Base-by-base conservation (phyloP, 2,888 invertebrate genomes). In the Campoplex capitator region DNA sequence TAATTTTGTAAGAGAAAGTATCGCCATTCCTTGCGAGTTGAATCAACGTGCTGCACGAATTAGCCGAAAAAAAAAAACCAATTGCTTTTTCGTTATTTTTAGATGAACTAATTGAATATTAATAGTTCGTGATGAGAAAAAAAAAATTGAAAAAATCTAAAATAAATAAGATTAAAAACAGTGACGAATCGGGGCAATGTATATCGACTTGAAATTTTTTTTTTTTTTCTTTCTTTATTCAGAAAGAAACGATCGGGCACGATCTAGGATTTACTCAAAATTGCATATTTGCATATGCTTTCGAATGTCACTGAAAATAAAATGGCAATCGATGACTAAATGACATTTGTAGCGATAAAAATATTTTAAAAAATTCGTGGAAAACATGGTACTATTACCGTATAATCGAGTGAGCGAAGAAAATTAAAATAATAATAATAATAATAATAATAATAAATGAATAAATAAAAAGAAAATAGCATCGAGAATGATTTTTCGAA, bases 401-500 rank as follows among this genome's bases (percentile, higher is more conserved):
- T 76, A 78, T 77, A 80, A 86, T 80, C 75, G 79, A 79, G 73
- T 80, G 75, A 81, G 54, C 75, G 38, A 76, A 76, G 38, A 23
- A 56, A 74, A 80, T 70, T 65, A 76, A 76, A 70, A 48, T 68
- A 73, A 32, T 74, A 62, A 76, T 62, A 82, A 78, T 42, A 74
- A 83, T 45, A 84, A 9, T 16, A 70, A 48, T 68, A 73, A 32
- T 74, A 62, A 76, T 62, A 82, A 38, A 38, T 38, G 38, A 65
- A 65, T 23, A 70, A 45, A 70, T 28, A 68, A n/a, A 54, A 77
- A 80, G 51, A 48, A 82, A 87, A 73, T 83, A 83, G 84, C 86
- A 88, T 85, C 85, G 86, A 88, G 82, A 62, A 77, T 83, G 84
- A 86, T 79, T 67, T 88, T 87, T 88, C 85, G 88, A 87, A 74